Evolutionary conservation across 2,797 vertebrate species (phyloP), one percentile per base, ranked within the genome.

Genomic region (Phoebastria nigripes): DNA sequence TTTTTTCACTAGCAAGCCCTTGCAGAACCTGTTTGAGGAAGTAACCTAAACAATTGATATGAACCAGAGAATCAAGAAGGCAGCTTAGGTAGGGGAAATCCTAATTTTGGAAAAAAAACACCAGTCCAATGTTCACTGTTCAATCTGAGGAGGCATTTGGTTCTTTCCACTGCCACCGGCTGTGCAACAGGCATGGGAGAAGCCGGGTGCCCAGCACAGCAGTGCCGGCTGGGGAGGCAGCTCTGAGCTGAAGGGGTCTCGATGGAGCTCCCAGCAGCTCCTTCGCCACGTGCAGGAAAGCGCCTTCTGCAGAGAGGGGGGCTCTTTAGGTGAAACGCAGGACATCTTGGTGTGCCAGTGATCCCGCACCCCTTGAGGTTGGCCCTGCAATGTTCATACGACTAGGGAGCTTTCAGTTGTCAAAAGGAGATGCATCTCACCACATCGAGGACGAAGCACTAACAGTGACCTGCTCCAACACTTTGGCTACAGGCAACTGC

Each of bases 1-100:
- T n/a, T n/a, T 52, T 78, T 85, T 72, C 77, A 37, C 71, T 71
- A 88, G 82, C 85, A 93, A 91, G 46, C 47, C 56, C 59, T 88
- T 82, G 80, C 35, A 58, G 66, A 93, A 54, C 49, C 59, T 47
- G 69, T 65, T 58, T 74, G 73, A 89, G 80, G 70, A 92, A 96
- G 49, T 46, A 63, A 87, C 62, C 42, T 49, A 67, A 79, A n/a
- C 0, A 6, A 74, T 2, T 89, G 74, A 54, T 54, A 39, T 29
- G 61, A 95, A 78, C 41, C 37, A 89, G 49, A 82, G 69, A 92
- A 87, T 28, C 59, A 54, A 58, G 78, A 70, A 87, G 52, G 35
- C 63, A 93, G n/a, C 29, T 85, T 67, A 28, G 20, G 33, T 46
- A 15, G 19, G 41, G 67, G 52, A 88, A 80, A 73, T 59, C 55